Evolutionary conservation across 2,113 vertebrate species (phyloP).

Genomic region (Callorhinus ursinus): DNA sequence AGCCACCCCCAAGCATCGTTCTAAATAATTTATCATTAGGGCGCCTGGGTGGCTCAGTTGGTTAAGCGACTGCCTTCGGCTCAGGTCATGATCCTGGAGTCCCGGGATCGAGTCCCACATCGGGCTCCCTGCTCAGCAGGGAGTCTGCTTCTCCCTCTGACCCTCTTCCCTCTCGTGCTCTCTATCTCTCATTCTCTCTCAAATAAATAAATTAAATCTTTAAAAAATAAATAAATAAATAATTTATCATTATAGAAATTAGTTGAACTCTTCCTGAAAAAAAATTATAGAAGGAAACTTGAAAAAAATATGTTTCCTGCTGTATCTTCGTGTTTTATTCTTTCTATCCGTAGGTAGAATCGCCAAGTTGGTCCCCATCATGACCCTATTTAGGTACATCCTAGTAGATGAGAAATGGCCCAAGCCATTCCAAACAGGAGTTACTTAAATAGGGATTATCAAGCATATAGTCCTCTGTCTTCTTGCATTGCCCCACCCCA

Average conservation of each 20-base stretch:
- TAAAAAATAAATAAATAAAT: neutral
- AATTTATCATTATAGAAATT: neutral
- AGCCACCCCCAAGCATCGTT: neutral
- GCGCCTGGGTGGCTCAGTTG: too few relatives aligned
- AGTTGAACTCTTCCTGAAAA: neutral
- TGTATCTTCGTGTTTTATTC: neutral
- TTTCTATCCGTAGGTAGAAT: neutral
- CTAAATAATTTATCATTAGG: neutral
- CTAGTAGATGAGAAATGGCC: neutral
- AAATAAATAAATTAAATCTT: too few relatives aligned
- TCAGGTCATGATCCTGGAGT: too few relatives aligned
- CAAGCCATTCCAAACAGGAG: neutral
- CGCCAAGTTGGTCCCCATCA: neutral
- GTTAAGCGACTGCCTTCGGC: too few relatives aligned
- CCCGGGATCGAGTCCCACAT: too few relatives aligned
- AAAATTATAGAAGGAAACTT: neutral
- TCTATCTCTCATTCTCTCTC: too few relatives aligned
- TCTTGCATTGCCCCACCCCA: neutral
- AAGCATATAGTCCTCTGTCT: neutral
- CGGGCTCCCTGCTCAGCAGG: too few relatives aligned
- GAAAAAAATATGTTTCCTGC: neutral
- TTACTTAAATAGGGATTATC: neutral
- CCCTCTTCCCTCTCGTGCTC: too few relatives aligned
- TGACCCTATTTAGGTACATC: neutral
- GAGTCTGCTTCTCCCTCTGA: too few relatives aligned